Conservation (phyloP, 2,113 vertebrate species). For the Cheilinus undulatus region DNA sequence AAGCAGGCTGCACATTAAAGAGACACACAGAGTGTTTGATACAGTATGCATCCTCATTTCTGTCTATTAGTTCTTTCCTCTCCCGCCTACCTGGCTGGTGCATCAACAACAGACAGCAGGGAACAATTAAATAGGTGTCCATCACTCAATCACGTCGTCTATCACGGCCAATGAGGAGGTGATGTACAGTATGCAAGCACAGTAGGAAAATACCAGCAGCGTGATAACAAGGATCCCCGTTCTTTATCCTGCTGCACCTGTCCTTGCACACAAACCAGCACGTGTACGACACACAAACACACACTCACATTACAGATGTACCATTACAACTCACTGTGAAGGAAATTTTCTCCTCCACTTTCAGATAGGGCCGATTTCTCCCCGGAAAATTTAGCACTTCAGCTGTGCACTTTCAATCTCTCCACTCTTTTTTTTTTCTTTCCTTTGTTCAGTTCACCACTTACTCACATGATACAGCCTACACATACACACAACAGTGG, state of each 20-base stretch:
- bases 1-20: slow-evolving; percentile 45
- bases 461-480: slow-evolving; percentile 51
- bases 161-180: slow-evolving; percentile 28
- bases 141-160: slow-evolving; percentile 46
- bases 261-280: slow-evolving; percentile 9
- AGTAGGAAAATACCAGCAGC: slow-evolving; percentile 33
- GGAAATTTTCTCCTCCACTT: slow-evolving; percentile 39
- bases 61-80: slow-evolving; percentile 22
- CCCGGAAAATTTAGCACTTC: slow-evolving; percentile 57
- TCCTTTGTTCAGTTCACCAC: slow-evolving; percentile 53
- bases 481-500: slow-evolving; percentile 45
- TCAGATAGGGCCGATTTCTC: slow-evolving; percentile 41
- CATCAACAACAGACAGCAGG: slow-evolving; percentile 50
- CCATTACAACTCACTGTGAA: slow-evolving; percentile 3
- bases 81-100: slow-evolving; percentile 34
- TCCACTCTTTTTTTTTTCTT: slow-evolving; percentile 26
- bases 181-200: slow-evolving; percentile 40
- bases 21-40: slow-evolving; percentile 25
- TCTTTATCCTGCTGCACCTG: slow-evolving; percentile 36
- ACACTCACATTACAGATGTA: slow-evolving; percentile 8
- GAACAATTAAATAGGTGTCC: slow-evolving; percentile 53
- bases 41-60: slow-evolving; percentile 37
- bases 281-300: not conserved
- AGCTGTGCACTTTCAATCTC: slow-evolving; percentile 47
- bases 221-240: slow-evolving; percentile 44